phyloP scores from a whole-genome alignment of 2,888 invertebrate genomes.

The Hedychridium roseum region DNA sequence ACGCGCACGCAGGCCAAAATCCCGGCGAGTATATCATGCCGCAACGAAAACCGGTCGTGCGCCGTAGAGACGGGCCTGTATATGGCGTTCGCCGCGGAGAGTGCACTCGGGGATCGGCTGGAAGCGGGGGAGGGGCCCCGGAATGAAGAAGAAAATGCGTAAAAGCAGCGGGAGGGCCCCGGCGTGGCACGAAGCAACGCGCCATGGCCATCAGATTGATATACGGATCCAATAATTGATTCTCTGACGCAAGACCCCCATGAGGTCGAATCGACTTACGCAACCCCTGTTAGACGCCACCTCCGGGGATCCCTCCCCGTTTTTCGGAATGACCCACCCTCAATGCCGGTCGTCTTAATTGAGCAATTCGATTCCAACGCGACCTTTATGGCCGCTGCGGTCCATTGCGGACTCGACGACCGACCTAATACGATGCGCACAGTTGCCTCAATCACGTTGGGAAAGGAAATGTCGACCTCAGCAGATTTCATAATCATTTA shows the following conservation, averaged over 20 bases:
- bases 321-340: conserved; percentile 9
- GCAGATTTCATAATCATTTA: too few species aligned
- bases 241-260: conserved; percentile 47
- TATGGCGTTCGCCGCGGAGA: conserved; percentile 29
- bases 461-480: too few species aligned
- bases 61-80: conserved; percentile 18
- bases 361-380: conserved; percentile 8
- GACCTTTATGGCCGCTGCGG: too few species aligned
- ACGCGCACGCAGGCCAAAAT: conserved; percentile 23
- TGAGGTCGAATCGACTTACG: conserved; percentile 45
- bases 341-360: conserved; percentile 4
- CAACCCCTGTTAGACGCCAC: conserved; percentile 38
- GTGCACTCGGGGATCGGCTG: conserved; percentile 21
- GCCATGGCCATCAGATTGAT: conserved; percentile 53
- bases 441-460: too few species aligned
- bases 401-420: too few species aligned
- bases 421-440: too few species aligned
- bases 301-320: conserved; percentile 6
- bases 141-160: conserved; percentile 42
- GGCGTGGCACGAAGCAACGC: conserved; percentile 46
- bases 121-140: conserved; percentile 1
- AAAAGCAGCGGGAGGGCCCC: conserved; percentile 51
- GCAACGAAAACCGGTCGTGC: conserved; percentile 31
- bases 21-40: conserved; percentile 8
- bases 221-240: conserved; percentile 58